phyloP scores from a whole-genome alignment of 2,113 vertebrate genomes.

The Climacteris rufus region DNA sequence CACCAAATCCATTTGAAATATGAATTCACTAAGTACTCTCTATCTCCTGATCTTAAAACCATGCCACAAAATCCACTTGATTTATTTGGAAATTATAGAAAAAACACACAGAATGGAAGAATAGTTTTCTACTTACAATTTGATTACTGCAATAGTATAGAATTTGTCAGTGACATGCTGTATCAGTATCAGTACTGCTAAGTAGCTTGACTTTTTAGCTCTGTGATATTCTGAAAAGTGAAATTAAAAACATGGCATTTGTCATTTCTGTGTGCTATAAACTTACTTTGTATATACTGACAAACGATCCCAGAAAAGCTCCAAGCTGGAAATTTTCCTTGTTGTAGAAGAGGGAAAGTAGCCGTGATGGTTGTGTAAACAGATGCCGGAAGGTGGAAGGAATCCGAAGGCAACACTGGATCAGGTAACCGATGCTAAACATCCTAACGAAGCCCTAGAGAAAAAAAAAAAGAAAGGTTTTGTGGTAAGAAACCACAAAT shows the following conservation, averaged over 20 bases:
- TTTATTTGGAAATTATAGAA: not conserved
- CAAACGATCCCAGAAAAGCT: conserved; percentile 95
- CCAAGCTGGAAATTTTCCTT: conserved; percentile 98
- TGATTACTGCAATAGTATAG: not conserved
- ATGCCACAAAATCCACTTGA: not conserved
- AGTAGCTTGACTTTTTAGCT: not conserved
- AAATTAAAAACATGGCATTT: not conserved
- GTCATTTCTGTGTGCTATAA: not conserved
- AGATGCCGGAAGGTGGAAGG: conserved; percentile 90
- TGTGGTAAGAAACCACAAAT: not conserved
- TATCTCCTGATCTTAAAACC: not conserved
- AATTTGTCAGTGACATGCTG: not conserved
- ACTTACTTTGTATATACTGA: conserved; percentile 98
- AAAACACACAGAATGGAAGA: not conserved
- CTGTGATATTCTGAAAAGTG: not conserved
- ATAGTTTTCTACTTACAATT: not conserved
- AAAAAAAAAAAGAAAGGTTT: conserved; percentile 5
- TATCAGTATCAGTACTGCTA: not conserved
- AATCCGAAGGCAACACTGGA: conserved; percentile 96
- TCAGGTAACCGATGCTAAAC: conserved; percentile 97
- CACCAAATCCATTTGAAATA: not conserved
- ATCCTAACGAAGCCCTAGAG: conserved; percentile 93
- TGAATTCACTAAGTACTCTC: not conserved
- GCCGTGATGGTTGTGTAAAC: conserved; percentile 90
- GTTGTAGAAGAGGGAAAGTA: conserved; percentile 94